These are phyloP conservation scores for Masticophis lateralis DNA, from an alignment of 2,797 vertebrate genomes.

Conservation along the genomic window DNA sequence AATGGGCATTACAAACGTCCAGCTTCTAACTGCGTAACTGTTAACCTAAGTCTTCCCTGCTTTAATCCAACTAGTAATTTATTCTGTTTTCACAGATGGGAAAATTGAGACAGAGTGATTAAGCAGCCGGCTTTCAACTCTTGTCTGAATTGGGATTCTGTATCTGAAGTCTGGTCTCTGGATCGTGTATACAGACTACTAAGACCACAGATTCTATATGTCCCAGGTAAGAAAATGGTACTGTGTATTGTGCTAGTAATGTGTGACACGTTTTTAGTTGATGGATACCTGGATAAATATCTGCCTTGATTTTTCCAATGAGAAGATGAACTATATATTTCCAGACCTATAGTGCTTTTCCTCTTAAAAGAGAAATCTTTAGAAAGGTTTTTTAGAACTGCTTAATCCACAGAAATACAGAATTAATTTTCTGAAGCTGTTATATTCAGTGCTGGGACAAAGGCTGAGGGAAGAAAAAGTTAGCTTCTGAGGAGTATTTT, in stretches of 20 bases:
- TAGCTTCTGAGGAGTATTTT: not conserved
- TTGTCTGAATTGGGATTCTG: slow-evolving; percentile 8
- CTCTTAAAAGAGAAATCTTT: not conserved
- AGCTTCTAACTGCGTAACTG: not conserved
- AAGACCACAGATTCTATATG: slow-evolving; percentile 53
- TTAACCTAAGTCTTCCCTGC: not conserved
- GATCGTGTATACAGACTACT: slow-evolving; percentile 54
- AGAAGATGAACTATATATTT: not conserved
- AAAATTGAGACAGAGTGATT: slow-evolving; percentile 54
- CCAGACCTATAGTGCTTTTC: not conserved
- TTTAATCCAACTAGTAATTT: slow-evolving; percentile 32
- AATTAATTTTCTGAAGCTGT: not conserved
- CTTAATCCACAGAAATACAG: not conserved
- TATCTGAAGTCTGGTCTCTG: slow-evolving; percentile 3
- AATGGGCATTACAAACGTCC: not conserved
- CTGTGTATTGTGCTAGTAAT: not conserved
- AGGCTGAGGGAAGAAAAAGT: not conserved
- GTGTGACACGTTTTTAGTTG: not conserved
- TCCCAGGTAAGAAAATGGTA: slow-evolving; percentile 52
- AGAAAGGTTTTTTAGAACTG: not conserved
- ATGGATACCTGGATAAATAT: not conserved
- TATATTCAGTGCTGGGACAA: not conserved
- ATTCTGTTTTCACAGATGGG: slow-evolving; percentile 57
- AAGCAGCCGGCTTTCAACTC: slow-evolving; percentile 33
- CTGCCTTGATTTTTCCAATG: not conserved